Evolutionary conservation across 2,888 invertebrate genomes (phyloP), one percentile per base, ranked within the genome.

Genomic region (Polydrusus cervinus): DNA sequence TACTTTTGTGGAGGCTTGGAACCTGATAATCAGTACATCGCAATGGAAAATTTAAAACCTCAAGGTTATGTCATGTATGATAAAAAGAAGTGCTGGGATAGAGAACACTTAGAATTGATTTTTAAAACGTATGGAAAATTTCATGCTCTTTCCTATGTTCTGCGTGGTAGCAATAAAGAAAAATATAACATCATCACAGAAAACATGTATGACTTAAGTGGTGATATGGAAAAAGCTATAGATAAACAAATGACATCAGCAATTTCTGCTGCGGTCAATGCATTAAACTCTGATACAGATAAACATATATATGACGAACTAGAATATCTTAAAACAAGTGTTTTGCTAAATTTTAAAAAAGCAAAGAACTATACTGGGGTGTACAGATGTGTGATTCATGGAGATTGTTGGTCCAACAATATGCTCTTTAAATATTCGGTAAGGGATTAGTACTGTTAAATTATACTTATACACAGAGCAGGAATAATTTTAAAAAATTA

Each of bases 351-450:
- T 6, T 43, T 9, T 6, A 1, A 3, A 43, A 6, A n/a, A 1
- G 43, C n/a, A 43, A 13, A 5, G 1, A n/a, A 13, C n/a, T n/a
- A 43, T 43, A 43, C 13, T n/a, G 43, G 43, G 13, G n/a, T 13
- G 6, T n/a, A 43, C 10, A 43, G n/a, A 3, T 43, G 43, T n/a
- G 9, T 43, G 43, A 10, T 43, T n/a, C 43, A 43, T 6, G 43
- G 43, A n/a, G 43, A 43, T 43, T 43, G 43, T 13, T 43, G 43
- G 43, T 43, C 43, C 13, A 43, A 43, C 43, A 43, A 43, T 6
- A 43, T 43, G 43, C 43, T 43, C 11, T 43, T 43, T 43, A 43
- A 43, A 43, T 43, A 43, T 43, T 43, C 43, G 43, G 43, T 43
- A 43, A 43, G 43, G 9, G 1, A 40, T 40, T 10, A 30, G 30